Evolutionary conservation across 2,888 invertebrate genomes (phyloP), one percentile per base, ranked within the genome.

Genomic region (Volucella inanis): DNA sequence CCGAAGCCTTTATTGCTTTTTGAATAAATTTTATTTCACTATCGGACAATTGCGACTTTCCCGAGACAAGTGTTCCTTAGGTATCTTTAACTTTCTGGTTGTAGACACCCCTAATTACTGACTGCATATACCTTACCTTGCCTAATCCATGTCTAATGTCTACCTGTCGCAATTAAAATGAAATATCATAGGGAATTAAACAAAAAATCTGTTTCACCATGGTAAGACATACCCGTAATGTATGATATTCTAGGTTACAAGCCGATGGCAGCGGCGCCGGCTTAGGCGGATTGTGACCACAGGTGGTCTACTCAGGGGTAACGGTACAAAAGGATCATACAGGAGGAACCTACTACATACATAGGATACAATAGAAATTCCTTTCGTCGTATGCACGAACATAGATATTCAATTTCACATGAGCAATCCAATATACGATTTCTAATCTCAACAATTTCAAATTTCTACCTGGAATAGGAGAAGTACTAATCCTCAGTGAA

Each of bases 91-190:
- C 38, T 10, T 31, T 11, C n/a, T 57, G n/a, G 39, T n/a, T 49
- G 9, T 65, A 71, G 78, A 79, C 71, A 72, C 55, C 71, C 59
- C 78, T 79, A 79, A 79, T 71, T 79, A 71, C 59, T 41, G 50
- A 38, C 49, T 67, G 47, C 64, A 64, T 55, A 68, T 45, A 62
- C 54, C 59, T 41, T 38, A 10, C 62, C 54, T 65, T 15, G 64
- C 54, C 74, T 81, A 70, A 75, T 75, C 70, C 75, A 45, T 76
- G 64, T 64, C 75, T 45, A 49, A 62, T 75, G 64, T 75, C 70
- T 81, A 81, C 81, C 81, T 81, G 81, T 64, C 75, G 81, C 57
- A 81, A 81, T 81, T 81, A 81, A 81, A 75, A 81, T 81, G 81
- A 81, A 81, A 75, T 81, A 81, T 81, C 75, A 64, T 50, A 22